These are phyloP conservation scores for Labeo rohita DNA, from an alignment of 2,113 vertebrate species.

Conservation along the genomic window DNA sequence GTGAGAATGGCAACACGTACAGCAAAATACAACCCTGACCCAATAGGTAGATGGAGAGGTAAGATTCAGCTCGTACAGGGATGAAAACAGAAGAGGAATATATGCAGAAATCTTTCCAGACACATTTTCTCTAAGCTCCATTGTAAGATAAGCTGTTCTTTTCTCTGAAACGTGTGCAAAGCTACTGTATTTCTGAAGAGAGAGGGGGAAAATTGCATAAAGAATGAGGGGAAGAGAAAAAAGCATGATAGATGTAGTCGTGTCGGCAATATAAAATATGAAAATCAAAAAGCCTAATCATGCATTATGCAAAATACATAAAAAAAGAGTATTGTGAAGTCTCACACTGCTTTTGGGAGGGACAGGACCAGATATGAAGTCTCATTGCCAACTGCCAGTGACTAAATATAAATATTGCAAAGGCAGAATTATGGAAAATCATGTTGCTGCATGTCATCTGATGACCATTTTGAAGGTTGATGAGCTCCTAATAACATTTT, in stretches of 20 bases:
- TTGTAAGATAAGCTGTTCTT: constrained; percentile 54
- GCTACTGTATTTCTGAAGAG: constrained; percentile 42
- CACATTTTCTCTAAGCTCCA: constrained; percentile 53
- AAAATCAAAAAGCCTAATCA: constrained; percentile 48
- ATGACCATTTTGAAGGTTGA: constrained; percentile 17
- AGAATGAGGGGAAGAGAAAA: constrained; percentile 12
- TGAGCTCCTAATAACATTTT: not conserved
- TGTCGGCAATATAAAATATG: constrained; percentile 46
- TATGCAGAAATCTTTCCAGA: constrained; percentile 57
- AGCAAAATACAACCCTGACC: not conserved
- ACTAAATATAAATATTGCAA: constrained; percentile 32
- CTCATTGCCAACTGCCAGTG: constrained; percentile 6
- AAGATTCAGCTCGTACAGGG: constrained; percentile 39
- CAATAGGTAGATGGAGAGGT: constrained; percentile 9
- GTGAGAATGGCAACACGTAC: not conserved
- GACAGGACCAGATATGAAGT: not conserved
- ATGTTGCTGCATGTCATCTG: constrained; percentile 3
- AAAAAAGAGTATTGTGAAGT: constrained; percentile 29
- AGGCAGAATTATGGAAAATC: not conserved
- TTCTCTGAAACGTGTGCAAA: constrained; percentile 53
- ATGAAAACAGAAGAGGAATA: constrained; percentile 35
- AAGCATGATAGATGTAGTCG: constrained; percentile 20
- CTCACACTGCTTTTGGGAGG: not conserved
- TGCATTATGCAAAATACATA: constrained; percentile 52
- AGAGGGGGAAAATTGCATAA: not conserved